phyloP scores from a whole-genome alignment of 1,140 invertebrate species.

The Drosophila kohkoa region DNA sequence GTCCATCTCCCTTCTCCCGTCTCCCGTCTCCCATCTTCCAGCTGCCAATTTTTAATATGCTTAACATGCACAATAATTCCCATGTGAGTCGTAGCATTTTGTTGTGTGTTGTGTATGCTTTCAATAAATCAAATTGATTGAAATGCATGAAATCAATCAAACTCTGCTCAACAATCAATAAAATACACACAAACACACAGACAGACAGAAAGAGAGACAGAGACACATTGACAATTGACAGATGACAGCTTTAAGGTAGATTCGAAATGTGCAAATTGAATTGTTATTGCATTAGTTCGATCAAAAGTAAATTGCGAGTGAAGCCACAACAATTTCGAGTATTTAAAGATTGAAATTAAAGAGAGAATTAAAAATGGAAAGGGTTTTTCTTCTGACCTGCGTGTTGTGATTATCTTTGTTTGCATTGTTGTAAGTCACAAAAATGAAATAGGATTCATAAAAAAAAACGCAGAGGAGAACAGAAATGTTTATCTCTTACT shows the following conservation, averaged over 20 bases:
- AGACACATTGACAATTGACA: conserved; percentile 12
- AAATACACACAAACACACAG: background rate
- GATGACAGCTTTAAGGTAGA: conserved; percentile 6
- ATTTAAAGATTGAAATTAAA: background rate
- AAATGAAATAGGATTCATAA: conserved; percentile 57
- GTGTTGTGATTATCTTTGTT: conserved; percentile 2
- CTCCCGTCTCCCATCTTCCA: background rate
- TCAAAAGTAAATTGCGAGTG: background rate
- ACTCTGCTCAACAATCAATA: conserved; percentile 18
- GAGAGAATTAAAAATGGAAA: background rate
- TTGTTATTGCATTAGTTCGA: conserved; percentile 2
- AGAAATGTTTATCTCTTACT: conserved; percentile 48
- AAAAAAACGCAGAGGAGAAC: conserved; percentile 8
- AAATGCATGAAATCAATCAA: conserved; percentile 26
- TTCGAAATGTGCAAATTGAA: conserved; percentile 6
- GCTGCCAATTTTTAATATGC: background rate
- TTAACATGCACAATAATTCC: conserved; percentile 10
- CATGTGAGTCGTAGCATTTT: background rate
- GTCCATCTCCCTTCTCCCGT: background rate
- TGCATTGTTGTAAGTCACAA: conserved; percentile 33
- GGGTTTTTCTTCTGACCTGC: background rate
- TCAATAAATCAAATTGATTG: conserved; percentile 24
- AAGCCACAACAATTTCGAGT: background rate
- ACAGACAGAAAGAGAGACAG: too few relatives aligned
- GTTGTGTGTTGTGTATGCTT: conserved; percentile 10